phyloP scores from a whole-genome alignment of 2,797 vertebrate genomes.

The Sebastes jordani region DNA sequence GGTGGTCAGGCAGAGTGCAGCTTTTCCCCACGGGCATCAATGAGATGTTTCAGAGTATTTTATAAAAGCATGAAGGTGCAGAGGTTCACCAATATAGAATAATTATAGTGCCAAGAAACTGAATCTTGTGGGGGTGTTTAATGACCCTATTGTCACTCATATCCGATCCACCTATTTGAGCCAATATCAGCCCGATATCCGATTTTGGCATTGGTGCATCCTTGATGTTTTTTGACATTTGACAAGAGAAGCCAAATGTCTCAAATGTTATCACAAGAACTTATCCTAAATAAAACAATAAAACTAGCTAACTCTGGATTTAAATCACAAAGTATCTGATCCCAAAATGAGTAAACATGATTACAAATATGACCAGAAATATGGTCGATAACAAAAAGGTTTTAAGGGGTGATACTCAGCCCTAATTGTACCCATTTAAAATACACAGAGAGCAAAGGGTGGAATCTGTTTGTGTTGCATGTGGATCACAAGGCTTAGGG shows the following conservation, averaged over 20 bases:
- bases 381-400: not conserved
- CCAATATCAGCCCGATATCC: too few relatives aligned
- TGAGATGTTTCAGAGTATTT: not conserved
- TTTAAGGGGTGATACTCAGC: not conserved
- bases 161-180: too few relatives aligned
- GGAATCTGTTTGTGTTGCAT: constrained; percentile 46
- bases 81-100: not conserved
- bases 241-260: not conserved
- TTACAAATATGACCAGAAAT: not conserved
- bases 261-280: not conserved
- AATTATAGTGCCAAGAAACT: not conserved
- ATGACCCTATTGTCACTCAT: too few relatives aligned
- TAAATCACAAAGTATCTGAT: not conserved
- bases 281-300: not conserved
- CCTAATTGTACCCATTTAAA: not conserved
- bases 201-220: too few relatives aligned
- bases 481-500: constrained; percentile 38
- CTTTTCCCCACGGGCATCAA: constrained; percentile 3
- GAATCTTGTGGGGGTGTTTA: not conserved
- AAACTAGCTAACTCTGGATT: not conserved
- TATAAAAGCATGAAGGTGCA: not conserved
- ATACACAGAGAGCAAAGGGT: constrained; percentile 27
- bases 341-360: not conserved
- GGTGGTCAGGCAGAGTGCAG: constrained; percentile 8
- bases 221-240: too few relatives aligned